phyloP scores from a whole-genome alignment of 2,797 vertebrate species.

The Perodicticus potto region DNA sequence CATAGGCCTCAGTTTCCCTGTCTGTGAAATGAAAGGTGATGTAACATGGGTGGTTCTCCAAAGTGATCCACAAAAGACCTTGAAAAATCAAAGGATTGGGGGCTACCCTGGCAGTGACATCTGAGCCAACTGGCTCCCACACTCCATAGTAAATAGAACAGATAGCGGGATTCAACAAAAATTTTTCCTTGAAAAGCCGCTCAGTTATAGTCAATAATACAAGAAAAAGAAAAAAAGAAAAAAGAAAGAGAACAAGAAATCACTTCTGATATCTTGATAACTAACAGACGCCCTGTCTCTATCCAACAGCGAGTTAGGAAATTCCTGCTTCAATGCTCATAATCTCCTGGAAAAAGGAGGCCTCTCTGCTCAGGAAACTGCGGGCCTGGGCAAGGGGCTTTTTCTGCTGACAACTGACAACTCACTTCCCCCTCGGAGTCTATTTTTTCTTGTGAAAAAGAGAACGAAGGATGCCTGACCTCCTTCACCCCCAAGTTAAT shows the following conservation, averaged over 20 bases:
- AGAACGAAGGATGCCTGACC: background rate
- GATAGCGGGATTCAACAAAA: background rate
- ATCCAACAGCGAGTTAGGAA: background rate
- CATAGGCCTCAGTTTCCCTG: background rate
- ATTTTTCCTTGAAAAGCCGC: background rate
- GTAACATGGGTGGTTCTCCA: background rate
- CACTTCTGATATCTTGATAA: background rate
- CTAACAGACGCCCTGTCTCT: background rate
- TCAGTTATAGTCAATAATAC: background rate
- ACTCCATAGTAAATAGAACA: background rate
- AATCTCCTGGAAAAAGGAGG: background rate
- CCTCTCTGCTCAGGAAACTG: background rate
- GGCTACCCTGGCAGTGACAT: fast-evolving
- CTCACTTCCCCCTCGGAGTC: constrained; percentile 10
- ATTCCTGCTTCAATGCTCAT: constrained; percentile 45
- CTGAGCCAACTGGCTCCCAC: fast-evolving
- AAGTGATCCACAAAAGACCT: fast-evolving
- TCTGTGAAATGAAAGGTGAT: background rate
- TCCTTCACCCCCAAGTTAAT: background rate
- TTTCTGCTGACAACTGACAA: constrained; percentile 20
- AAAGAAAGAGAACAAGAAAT: background rate
- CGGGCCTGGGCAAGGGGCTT: background rate
- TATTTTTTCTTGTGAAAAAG: constrained; percentile 2
- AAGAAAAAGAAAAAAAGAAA: background rate
- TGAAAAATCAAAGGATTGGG: background rate